Conservation (phyloP, 2,113 vertebrate species). For the Notarius lentiginosus region DNA sequence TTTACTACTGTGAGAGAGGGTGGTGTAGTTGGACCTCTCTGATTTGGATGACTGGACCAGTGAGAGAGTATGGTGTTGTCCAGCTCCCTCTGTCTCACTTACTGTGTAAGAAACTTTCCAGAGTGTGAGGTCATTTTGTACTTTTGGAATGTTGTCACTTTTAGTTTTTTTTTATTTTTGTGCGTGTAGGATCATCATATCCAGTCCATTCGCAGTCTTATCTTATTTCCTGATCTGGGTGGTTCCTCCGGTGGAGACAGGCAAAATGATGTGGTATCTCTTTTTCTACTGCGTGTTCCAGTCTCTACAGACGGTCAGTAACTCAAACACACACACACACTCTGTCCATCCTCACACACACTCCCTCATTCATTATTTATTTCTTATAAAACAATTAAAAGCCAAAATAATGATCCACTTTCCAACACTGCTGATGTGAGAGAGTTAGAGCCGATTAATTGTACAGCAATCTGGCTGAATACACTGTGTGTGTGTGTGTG, state of each 20-base stretch:
- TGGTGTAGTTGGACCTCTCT: too few species aligned
- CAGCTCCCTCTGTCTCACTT: not conserved
- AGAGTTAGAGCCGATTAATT: not conserved
- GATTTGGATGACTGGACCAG: too few species aligned
- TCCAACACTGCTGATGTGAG: not conserved
- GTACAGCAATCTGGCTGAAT: not conserved
- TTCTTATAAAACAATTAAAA: not conserved
- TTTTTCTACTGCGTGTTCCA: constrained; percentile 95
- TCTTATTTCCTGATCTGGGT: constrained; percentile 92
- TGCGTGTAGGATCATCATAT: constrained; percentile 83
- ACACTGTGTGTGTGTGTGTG: not conserved
- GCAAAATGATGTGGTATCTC: constrained; percentile 86
- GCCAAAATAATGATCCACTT: not conserved
- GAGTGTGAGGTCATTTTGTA: not conserved
- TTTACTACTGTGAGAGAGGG: not conserved
- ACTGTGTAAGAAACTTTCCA: not conserved
- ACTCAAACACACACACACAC: not conserved
- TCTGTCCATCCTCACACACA: too few species aligned
- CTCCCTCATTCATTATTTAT: not conserved
- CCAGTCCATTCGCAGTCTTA: constrained; percentile 84
- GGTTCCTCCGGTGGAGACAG: constrained; percentile 81
- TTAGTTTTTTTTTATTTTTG: not conserved
- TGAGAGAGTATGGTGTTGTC: not conserved
- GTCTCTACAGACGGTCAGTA: constrained; percentile 89
- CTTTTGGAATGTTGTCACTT: too few species aligned